phyloP scores from a whole-genome alignment of 2,888 invertebrate genomes.

The Sphecodes monilicornis region DNA sequence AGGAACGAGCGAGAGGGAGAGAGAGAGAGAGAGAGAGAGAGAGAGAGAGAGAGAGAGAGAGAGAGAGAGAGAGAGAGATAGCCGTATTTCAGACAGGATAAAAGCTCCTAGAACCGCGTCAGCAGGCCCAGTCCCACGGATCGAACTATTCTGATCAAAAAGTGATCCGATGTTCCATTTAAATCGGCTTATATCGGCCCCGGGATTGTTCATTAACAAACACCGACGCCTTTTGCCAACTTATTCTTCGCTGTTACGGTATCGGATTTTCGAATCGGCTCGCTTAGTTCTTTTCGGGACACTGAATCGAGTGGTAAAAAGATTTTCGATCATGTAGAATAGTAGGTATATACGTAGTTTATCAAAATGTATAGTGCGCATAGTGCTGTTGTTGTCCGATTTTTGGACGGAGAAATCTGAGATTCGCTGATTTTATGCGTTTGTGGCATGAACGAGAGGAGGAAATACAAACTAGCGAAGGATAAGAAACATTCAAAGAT shows the following conservation, averaged over 20 bases:
- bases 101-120: slow-evolving; percentile 72
- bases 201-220: slow-evolving; percentile 28
- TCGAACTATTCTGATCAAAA: slow-evolving; percentile 71
- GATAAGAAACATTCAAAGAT: too few relatives aligned
- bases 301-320: background rate
- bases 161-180: slow-evolving; percentile 65
- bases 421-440: too few relatives aligned
- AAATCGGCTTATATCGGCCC: slow-evolving; percentile 41
- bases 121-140: slow-evolving; percentile 76
- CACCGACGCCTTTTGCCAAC: background rate
- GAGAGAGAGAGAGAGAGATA: slow-evolving; percentile 14
- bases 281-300: background rate
- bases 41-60: background rate
- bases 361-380: background rate
- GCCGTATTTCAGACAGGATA: slow-evolving; percentile 64
- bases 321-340: background rate
- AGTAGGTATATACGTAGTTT: background rate
- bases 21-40: background rate
- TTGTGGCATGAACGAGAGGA: too few relatives aligned
- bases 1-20: too few relatives aligned
- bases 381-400: background rate
- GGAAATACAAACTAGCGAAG: too few relatives aligned
- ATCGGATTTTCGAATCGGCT: background rate
- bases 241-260: background rate
- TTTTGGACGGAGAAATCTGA: too few relatives aligned